A percentile compares a stretch with the other conserved stretches of the same genome.
phyloP scores from a whole-genome alignment of 2,113 vertebrate species.

The Numenius arquata region DNA sequence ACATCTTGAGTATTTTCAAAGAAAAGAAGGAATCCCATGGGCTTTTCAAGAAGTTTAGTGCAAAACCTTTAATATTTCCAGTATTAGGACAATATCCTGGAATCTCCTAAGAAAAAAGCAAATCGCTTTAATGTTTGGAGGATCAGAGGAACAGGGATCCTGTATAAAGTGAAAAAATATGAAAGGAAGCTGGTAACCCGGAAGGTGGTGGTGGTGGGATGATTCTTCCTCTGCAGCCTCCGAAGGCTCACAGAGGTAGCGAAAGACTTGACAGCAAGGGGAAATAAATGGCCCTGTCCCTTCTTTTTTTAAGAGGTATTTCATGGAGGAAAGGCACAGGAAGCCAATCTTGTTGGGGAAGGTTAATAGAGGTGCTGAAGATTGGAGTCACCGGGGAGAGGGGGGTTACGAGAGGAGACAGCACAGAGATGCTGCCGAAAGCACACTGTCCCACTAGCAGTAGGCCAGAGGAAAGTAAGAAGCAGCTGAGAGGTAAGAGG shows the following conservation, averaged over 20 bases:
- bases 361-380: background rate
- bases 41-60: background rate
- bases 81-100: background rate
- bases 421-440: background rate
- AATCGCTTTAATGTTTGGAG: background rate
- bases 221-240: background rate
- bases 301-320: background rate
- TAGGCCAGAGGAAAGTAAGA: background rate
- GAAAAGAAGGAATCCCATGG: background rate
- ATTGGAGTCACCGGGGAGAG: accelerated
- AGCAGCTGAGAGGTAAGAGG: background rate
- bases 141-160: background rate
- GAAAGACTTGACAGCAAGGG: background rate
- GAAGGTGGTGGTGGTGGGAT: accelerated
- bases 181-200: accelerated
- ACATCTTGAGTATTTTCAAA: background rate
- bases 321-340: background rate
- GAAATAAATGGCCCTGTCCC: background rate
- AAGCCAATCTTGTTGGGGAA: background rate
- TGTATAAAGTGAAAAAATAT: background rate
- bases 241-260: background rate
- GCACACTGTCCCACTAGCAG: accelerated
- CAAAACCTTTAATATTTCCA: background rate
- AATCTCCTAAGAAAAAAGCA: background rate
- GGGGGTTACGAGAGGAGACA: background rate